These are phyloP conservation scores for Yponomeuta evonymella DNA, from an alignment of 2,888 invertebrate genomes.

Conservation along the genomic window DNA sequence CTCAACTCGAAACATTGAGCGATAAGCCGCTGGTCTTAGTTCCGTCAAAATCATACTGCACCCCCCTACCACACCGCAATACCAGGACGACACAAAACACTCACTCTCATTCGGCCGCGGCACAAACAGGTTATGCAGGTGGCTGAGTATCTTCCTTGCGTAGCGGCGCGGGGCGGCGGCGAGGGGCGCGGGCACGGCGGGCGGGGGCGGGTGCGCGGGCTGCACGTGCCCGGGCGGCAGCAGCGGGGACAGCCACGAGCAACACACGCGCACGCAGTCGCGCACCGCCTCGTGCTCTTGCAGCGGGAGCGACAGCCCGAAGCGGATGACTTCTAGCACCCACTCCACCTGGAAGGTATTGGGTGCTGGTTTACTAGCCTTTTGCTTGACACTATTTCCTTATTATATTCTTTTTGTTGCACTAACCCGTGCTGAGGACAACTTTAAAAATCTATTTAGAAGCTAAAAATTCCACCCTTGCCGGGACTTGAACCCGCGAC, in stretches of 20 bases:
- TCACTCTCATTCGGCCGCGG: slow-evolving; percentile 95
- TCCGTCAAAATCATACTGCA: no score
- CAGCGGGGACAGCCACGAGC: slow-evolving; percentile 95
- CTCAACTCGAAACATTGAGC: no score
- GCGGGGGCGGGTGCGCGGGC: slow-evolving; percentile 87
- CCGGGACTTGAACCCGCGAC: no score
- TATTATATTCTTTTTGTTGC: no score
- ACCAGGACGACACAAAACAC: slow-evolving; percentile 28
- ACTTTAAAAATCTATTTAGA: no score
- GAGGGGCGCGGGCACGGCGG: slow-evolving; percentile 92
- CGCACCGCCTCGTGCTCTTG: slow-evolving; percentile 95
- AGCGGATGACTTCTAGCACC: slow-evolving; percentile 92
- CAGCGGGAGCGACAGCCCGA: slow-evolving; percentile 91
- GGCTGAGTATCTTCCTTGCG: slow-evolving; percentile 91
- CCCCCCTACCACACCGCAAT: no score
- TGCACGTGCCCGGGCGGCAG: slow-evolving; percentile 84
- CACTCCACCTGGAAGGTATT: slow-evolving; percentile 81
- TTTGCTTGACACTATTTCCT: no score
- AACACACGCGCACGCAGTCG: slow-evolving; percentile 97
- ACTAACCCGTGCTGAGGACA: no score
- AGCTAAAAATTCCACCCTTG: no score
- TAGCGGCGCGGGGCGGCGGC: slow-evolving; percentile 93
- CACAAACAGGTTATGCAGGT: slow-evolving; percentile 95
- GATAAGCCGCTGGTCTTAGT: no score
- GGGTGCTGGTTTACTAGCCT: no score